Evolutionary conservation across 1,140 invertebrate species (phyloP).

Genomic region (Meloidogyne floridensis): DNA sequence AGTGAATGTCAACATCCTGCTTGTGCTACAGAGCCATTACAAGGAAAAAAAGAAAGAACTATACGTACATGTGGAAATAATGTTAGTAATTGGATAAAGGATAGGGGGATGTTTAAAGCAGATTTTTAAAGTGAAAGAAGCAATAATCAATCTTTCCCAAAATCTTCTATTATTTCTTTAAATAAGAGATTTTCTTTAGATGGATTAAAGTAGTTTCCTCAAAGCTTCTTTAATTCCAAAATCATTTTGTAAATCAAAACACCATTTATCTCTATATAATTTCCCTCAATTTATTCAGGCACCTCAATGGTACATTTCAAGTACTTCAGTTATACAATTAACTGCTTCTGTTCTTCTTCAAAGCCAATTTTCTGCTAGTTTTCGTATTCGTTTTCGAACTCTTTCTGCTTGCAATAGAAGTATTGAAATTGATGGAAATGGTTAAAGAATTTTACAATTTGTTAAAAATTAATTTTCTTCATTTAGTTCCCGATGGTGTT

Average conservation of each 20-base stretch:
- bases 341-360: slow-evolving; percentile 54
- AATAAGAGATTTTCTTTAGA: too few species aligned
- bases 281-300: background rate
- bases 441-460: background rate
- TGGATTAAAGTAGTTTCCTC: too few species aligned
- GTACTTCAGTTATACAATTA: slow-evolving; percentile 40
- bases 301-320: slow-evolving; percentile 21
- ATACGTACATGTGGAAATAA: slow-evolving; percentile 44
- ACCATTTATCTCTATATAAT: background rate
- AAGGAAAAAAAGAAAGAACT: slow-evolving; percentile 24
- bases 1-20: slow-evolving; percentile 60
- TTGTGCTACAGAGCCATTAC: slow-evolving; percentile 42
- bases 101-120: too few species aligned
- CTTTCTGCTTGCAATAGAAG: slow-evolving; percentile 60
- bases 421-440: slow-evolving; percentile 44
- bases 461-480: background rate
- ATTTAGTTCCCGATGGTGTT: slow-evolving; percentile 24
- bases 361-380: slow-evolving; percentile 46
- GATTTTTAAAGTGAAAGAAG: too few species aligned
- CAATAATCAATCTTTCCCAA: background rate
- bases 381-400: slow-evolving; percentile 43
- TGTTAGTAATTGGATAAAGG: slow-evolving; percentile 27
- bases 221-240: too few species aligned
- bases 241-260: too few species aligned
- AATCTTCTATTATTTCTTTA: background rate